Evolutionary conservation across 1,140 invertebrate genomes (phyloP).

Genomic region (Pogonomyrmex barbatus): DNA sequence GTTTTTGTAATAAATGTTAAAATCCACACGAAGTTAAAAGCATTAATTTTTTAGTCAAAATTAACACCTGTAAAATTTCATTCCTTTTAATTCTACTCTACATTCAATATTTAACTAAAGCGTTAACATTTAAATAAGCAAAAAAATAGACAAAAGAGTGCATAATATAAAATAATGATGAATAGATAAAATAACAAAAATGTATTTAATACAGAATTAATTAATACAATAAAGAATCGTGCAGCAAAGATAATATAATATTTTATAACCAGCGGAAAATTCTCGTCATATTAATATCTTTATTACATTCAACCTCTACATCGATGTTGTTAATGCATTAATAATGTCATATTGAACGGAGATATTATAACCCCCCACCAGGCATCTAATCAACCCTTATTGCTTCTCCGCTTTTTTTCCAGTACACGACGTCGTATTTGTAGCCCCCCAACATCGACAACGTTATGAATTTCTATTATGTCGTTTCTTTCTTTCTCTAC

Average conservation of each 20-base stretch:
- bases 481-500: background rate
- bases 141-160: background rate
- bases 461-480: constrained; percentile 52
- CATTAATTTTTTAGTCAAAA: constrained; percentile 13
- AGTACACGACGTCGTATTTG: background rate
- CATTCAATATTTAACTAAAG: background rate
- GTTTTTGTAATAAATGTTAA: background rate
- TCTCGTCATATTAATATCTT: background rate
- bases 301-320: constrained; percentile 1
- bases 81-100: background rate
- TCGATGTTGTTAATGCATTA: constrained; percentile 47
- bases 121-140: background rate
- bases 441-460: background rate
- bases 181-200: background rate
- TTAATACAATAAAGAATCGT: background rate
- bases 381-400: constrained; percentile 50
- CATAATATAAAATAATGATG: background rate
- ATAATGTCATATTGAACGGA: constrained; percentile 27
- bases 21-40: background rate
- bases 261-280: background rate
- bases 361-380: constrained; percentile 22
- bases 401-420: constrained; percentile 5
- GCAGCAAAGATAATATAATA: background rate
- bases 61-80: background rate
- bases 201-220: background rate